Percentiles rank a stretch among this genome's conserved stretches.
phyloP scores from a whole-genome alignment of 2,797 vertebrate species.

The Balearica regulorum region DNA sequence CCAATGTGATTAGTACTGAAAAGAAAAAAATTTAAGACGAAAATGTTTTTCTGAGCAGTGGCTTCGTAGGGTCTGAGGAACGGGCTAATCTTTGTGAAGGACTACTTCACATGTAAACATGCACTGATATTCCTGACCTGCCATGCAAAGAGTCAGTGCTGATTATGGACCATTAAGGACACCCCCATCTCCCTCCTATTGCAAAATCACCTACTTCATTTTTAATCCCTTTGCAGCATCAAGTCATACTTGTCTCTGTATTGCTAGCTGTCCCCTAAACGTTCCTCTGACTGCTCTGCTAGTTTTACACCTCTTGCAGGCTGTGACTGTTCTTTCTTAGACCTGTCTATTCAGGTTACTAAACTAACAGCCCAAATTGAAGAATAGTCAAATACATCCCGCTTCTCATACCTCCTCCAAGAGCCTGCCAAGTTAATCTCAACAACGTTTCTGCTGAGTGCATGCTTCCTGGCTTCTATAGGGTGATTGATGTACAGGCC shows the following conservation, averaged over 20 bases:
- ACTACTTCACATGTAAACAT: accelerated
- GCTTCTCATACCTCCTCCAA: neutral
- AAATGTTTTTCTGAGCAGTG: neutral
- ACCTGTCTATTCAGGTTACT: neutral
- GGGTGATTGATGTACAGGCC: neutral
- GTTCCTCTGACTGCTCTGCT: neutral
- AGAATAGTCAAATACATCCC: too few species aligned
- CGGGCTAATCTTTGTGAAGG: neutral
- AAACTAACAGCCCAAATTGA: neutral
- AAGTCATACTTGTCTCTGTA: neutral
- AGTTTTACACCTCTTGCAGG: neutral
- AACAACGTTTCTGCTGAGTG: neutral
- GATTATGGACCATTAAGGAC: neutral
- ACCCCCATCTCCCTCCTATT: neutral
- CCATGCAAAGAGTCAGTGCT: accelerated
- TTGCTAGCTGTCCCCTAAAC: neutral
- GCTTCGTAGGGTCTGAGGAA: neutral
- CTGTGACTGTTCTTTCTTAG: neutral
- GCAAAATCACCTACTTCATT: neutral
- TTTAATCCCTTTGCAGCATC: neutral
- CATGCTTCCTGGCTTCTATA: neutral
- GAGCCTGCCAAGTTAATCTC: neutral
- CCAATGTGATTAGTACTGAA: neutral
- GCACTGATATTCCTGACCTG: neutral
- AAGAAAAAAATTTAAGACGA: neutral